A percentile compares a stretch with the other conserved stretches of the same genome.
phyloP scores from a whole-genome alignment of 2,113 vertebrate genomes.

The Girardinichthys multiradiatus region DNA sequence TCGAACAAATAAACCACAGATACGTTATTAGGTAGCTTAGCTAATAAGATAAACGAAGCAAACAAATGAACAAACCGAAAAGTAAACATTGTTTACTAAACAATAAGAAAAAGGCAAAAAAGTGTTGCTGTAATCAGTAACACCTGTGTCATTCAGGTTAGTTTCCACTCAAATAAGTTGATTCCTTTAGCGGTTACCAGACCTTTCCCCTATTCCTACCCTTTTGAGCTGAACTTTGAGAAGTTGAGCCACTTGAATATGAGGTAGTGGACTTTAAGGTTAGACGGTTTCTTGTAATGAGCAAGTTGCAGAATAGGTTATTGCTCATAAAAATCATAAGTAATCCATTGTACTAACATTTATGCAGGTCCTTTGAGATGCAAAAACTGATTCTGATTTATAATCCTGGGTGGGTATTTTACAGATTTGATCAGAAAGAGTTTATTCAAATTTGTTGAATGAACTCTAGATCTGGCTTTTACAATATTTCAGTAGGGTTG shows the following conservation, averaged over 20 bases:
- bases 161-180: background rate
- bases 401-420: no score
- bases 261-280: background rate
- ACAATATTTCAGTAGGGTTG: no score
- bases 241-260: background rate
- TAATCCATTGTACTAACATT: no score
- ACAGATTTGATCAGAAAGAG: no score
- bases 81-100: no score
- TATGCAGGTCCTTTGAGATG: no score
- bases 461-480: no score
- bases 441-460: no score
- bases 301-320: background rate
- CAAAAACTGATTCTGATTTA: no score
- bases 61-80: background rate
- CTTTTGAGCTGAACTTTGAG: background rate
- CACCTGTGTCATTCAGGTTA: constrained; percentile 10
- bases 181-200: background rate
- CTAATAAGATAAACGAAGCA: background rate
- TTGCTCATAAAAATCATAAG: no score
- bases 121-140: background rate
- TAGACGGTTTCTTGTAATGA: background rate
- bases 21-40: background rate
- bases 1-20: background rate
- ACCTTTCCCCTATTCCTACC: background rate
- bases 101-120: background rate